Evolutionary conservation across 2,797 vertebrate species (phyloP), one percentile per base, ranked within the genome.

Genomic region (Acrossocheilus wenchowensis): DNA sequence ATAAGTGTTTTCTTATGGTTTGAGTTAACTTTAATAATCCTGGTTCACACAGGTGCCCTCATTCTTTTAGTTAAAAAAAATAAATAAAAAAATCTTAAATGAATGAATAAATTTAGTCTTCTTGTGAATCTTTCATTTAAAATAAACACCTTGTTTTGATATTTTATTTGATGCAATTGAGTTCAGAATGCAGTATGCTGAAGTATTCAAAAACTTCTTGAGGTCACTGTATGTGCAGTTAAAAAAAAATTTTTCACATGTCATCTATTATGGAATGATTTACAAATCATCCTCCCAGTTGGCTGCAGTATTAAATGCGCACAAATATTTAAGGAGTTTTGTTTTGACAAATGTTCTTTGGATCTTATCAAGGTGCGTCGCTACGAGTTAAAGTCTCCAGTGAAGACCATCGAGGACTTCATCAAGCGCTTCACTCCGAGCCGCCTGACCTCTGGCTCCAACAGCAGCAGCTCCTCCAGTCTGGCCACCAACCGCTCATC

Each of bases 351-450:
- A 15, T 39, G 41, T 68, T 17, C 6, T 39, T 50, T 50, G 62
- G 17, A 6, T 45, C 17, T 85, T 45, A 21, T 85, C 0, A 90
- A 99, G 98, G 97, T 98, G 81, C 96, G 97, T 64, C 93, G 96
- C 86, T 97, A 96, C 41, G 98, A 98, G 93, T 87, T 98, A 34
- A 99, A 98, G 93, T 99, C 98, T 7, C 98, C 98, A 0, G 98
- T 99, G 43, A 99, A 99, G 93, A 98, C 98, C 17, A 97, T 99
- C 2, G 98, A 99, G 91, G 97, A 97, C 85, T 99, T 99, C 90
- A 98, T 99, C 82, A 96, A 97, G 34, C 96, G 96, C 89, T 97
- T 99, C 94, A 97, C 98, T 0, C 97, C 98, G 1, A 98, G 97
- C 89, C 97, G 98, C 26, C 92, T 99, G 89, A 96, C 97, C 34